Evolutionary conservation across 1,140 invertebrate genomes (phyloP), one percentile per base, ranked within the genome.

Genomic region (Diachasma alloeum): DNA sequence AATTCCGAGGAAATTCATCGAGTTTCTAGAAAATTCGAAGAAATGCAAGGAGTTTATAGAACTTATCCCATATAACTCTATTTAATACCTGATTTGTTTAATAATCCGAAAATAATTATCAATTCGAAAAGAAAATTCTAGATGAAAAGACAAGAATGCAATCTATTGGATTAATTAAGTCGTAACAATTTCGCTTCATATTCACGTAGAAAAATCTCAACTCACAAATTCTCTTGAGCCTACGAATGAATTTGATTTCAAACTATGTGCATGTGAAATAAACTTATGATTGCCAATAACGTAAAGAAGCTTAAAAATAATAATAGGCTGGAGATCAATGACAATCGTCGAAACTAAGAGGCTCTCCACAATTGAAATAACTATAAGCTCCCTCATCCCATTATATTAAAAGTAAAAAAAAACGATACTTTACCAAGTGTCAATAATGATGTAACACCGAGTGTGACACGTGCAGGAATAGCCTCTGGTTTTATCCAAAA

Each of bases 401-500:
- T 63, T 63, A 31, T 63, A 24, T 63, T 63, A 63, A 19, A 53
- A 53, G 48, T 53, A 53, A n/a, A 72, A 44, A 72, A 11, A 42
- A 2, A n/a, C n/a, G 36, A n/a, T 71, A 76, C 74, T 76, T 88
- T 89, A 95, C 94, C 94, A 80, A 96, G 90, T 74, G 95, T 96
- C 9, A 97, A 90, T 68, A 97, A 90, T 0, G 95, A 96, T 19
- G 95, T 96, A 15, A 97, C 95, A 42, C 95, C 95, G 6, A 96
- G 90, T 1, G 94, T 95, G 53, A 95, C 94, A 81, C 94, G 90
- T 0, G 94, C 94, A 0, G 96, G 95, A 82, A 96, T 96, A 4
- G 95, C 95, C 87, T 97, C 96, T 1, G 95, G 95, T 86, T 97
- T 96, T 78, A 97, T 97, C 96, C 96, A 97, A 87, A 97, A 97